A percentile compares a stretch with the other conserved stretches of the same genome.
Evolutionary conservation across 2,113 vertebrate species (phyloP).

Genomic region (Asarcornis scutulata): DNA sequence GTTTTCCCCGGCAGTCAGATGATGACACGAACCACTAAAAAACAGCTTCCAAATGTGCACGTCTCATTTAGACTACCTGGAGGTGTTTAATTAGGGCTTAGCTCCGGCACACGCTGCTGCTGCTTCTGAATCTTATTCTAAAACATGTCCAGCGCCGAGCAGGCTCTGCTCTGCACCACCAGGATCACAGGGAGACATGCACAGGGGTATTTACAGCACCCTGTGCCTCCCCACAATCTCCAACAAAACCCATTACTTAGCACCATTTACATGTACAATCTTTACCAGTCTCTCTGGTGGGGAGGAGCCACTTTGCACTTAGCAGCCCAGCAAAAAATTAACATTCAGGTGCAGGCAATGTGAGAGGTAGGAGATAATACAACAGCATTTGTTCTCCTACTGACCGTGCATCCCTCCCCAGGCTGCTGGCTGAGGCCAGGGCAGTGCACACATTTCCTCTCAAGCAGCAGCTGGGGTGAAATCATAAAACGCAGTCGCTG

Average conservation of each 20-base stretch:
- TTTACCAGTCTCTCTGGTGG: background rate
- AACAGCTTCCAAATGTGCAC: background rate
- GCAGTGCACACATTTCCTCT: background rate
- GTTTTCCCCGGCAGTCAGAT: slow-evolving; percentile 32
- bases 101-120: background rate
- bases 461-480: background rate
- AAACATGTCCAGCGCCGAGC: background rate
- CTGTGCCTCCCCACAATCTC: background rate
- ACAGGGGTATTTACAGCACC: background rate
- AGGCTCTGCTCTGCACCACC: background rate
- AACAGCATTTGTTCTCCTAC: background rate
- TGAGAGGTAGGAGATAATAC: background rate
- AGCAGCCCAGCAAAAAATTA: slow-evolving; percentile 19
- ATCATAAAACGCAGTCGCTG: background rate
- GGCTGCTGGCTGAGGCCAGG: background rate
- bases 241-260: background rate
- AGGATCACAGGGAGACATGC: background rate
- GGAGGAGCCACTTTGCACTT: background rate
- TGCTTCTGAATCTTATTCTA: background rate
- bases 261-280: background rate
- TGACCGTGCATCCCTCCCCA: background rate
- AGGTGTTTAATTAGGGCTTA: slow-evolving; percentile 60
- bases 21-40: slow-evolving; percentile 1
- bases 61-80: slow-evolving; percentile 28
- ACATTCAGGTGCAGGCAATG: background rate